Conservation (phyloP, 2,113 vertebrate genomes). For the Condylura cristata region DNA sequence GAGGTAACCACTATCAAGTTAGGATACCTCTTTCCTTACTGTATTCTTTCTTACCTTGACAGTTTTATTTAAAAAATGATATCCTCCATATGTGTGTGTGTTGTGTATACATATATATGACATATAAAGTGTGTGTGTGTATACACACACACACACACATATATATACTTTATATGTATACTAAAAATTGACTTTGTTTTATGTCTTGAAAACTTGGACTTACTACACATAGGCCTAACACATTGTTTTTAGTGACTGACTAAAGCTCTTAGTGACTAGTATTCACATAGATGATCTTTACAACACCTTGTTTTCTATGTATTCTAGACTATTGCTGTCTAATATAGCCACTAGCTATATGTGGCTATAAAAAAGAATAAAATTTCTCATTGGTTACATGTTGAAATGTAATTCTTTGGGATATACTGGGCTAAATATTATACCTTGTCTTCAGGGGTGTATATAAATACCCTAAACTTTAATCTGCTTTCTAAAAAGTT, state of each 20-base stretch:
- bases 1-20: background rate
- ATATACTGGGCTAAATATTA: background rate
- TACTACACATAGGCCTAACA: background rate
- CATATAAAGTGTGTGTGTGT: too few species aligned
- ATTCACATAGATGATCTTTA: background rate
- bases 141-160: too few species aligned
- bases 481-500: background rate
- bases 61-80: too few species aligned
- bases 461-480: too few species aligned
- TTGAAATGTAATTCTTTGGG: background rate
- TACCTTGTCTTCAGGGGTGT: too few species aligned
- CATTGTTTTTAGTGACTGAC: background rate
- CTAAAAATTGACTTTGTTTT: too few species aligned
- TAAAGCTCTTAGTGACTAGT: background rate
- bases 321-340: background rate
- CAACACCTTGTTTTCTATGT: background rate
- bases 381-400: background rate
- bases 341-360: background rate
- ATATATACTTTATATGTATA: too few species aligned
- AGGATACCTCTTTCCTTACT: background rate
- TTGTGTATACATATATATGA: too few species aligned
- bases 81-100: too few species aligned
- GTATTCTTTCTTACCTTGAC: background rate
- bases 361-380: background rate
- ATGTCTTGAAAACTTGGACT: background rate